Evolutionary conservation across 37 sponge, comb jelly and placozoan genomes (phyloP).

Genomic region (Cladorhizidae sp.): DNA sequence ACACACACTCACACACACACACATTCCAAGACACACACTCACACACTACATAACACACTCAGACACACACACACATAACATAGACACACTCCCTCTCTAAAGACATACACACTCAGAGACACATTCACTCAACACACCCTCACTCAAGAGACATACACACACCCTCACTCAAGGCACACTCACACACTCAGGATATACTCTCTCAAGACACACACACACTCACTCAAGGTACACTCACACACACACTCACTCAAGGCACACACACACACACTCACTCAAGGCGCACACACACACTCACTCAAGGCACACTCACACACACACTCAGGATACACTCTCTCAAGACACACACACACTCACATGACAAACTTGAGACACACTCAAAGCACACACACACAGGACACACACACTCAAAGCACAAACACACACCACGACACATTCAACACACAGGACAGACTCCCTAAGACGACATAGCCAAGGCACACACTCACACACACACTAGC

Average conservation of each 20-base stretch:
- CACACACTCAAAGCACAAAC: no score
- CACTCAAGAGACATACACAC: background rate
- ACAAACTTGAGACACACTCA: background rate
- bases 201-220: background rate
- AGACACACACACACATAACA: background rate
- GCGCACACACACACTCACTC: background rate
- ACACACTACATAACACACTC: background rate
- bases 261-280: background rate
- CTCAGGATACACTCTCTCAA: background rate
- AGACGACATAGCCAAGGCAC: no score
- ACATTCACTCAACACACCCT: background rate
- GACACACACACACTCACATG: background rate
- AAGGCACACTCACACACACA: background rate
- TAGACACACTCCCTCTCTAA: background rate
- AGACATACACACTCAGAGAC: background rate
- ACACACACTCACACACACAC: background rate
- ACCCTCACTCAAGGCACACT: background rate
- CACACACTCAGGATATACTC: background rate
- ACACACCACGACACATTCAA: background rate
- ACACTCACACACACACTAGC: no score
- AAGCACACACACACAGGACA: no score
- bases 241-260: background rate
- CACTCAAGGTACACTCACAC: background rate
- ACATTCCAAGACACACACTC: conserved; percentile 3
- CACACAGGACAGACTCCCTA: no score